Evolutionary conservation across 2,888 invertebrate species (phyloP).

Genomic region (Pyrrhopygopsis socrates): DNA sequence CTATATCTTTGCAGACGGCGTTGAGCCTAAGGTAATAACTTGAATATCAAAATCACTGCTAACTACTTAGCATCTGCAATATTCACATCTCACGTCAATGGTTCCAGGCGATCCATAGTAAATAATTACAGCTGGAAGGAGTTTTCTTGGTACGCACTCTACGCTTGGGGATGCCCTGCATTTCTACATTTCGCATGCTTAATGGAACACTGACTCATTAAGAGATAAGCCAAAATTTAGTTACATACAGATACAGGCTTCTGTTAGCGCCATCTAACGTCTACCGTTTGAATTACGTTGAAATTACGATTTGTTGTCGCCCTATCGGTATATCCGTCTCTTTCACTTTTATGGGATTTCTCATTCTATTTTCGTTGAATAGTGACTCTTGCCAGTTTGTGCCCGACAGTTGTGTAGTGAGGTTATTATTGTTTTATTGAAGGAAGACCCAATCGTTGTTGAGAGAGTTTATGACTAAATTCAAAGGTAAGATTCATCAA

Average conservation of each 20-base stretch:
- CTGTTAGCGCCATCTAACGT: neutral
- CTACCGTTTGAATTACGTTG: neutral
- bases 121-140: constrained; percentile 95
- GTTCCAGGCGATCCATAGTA: constrained; percentile 89
- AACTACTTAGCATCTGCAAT: too few relatives aligned
- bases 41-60: too few relatives aligned
- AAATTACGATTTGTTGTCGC: neutral
- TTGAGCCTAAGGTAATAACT: too few relatives aligned
- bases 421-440: constrained; percentile 47
- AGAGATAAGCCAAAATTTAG: neutral
- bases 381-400: constrained; percentile 63
- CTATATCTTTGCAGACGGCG: too few relatives aligned
- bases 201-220: constrained; percentile 2
- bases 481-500: constrained; percentile 56
- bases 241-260: constrained; percentile 6
- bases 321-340: neutral
- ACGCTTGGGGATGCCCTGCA: constrained; percentile 95
- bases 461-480: constrained; percentile 33
- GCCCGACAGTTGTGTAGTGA: constrained; percentile 48
- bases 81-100: constrained; percentile 1
- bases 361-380: constrained; percentile 52
- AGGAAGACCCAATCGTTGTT: constrained; percentile 41
- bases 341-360: constrained; percentile 48
- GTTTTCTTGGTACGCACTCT: constrained; percentile 94
- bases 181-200: neutral